Conservation (phyloP, 2,113 vertebrate species). For the Myrmophylax atrothorax region DNA sequence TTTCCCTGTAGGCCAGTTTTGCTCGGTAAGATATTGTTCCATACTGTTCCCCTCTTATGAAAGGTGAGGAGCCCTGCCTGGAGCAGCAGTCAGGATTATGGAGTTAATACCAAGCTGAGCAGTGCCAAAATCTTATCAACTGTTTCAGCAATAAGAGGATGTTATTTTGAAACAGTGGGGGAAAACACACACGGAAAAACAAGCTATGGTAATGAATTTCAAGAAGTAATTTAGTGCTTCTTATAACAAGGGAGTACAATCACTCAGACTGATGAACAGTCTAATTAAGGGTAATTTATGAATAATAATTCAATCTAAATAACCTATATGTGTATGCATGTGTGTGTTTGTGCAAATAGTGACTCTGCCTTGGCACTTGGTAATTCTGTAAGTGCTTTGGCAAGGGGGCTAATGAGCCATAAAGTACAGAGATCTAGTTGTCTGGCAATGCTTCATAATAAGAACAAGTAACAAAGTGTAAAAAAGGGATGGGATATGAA, state of each 20-base stretch:
- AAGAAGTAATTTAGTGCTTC: neutral
- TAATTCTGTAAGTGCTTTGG: neutral
- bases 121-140: neutral
- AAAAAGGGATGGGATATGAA: neutral
- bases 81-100: neutral
- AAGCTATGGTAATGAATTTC: neutral
- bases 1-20: neutral
- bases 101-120: neutral
- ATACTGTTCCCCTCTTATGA: neutral
- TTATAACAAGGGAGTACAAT: neutral
- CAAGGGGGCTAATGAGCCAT: neutral
- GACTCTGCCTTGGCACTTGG: neutral
- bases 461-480: neutral
- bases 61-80: neutral
- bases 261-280: constrained; percentile 14
- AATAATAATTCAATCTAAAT: constrained; percentile 15
- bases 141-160: neutral
- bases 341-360: constrained; percentile 8
- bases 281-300: constrained; percentile 35
- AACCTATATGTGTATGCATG: neutral
- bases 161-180: neutral
- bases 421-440: neutral
- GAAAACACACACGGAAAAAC: neutral
- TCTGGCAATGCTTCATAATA: constrained; percentile 1
- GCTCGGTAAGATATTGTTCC: neutral